phyloP scores from a whole-genome alignment of 2,888 invertebrate genomes.

The Heteromyza rotundicornis region DNA sequence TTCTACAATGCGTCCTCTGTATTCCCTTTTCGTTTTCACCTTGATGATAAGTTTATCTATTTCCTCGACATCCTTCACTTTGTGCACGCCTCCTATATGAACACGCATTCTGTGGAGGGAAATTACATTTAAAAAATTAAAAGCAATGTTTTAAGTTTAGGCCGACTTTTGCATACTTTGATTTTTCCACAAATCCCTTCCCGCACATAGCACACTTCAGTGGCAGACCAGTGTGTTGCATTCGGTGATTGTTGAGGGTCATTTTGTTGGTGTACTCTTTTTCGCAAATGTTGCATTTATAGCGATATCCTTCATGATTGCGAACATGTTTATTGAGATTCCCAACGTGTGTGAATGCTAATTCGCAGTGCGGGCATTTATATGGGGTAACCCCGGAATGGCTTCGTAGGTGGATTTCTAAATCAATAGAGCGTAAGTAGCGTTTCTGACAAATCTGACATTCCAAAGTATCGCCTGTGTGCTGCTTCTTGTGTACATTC shows the following conservation, averaged over 20 bases:
- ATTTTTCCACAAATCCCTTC: constrained; percentile 22
- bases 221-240: constrained; percentile 28
- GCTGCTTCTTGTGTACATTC: no score
- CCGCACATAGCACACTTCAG: constrained; percentile 25
- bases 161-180: no score
- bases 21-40: constrained; percentile 23
- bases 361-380: no score
- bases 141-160: no score
- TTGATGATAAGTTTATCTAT: constrained; percentile 20
- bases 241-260: constrained; percentile 23
- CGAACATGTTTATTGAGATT: constrained; percentile 32
- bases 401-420: no score
- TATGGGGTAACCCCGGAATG: no score
- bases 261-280: constrained; percentile 27
- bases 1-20: no score
- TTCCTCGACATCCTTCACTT: constrained; percentile 18
- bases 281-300: constrained; percentile 34
- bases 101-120: constrained; percentile 22
- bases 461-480: no score
- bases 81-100: constrained; percentile 27
- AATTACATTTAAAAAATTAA: no score
- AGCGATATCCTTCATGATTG: constrained; percentile 33
- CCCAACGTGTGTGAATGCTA: constrained; percentile 19
- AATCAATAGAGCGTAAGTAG: no score
- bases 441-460: no score